Conservation (phyloP, 2,113 vertebrate genomes). For the Neogale vison region DNA sequence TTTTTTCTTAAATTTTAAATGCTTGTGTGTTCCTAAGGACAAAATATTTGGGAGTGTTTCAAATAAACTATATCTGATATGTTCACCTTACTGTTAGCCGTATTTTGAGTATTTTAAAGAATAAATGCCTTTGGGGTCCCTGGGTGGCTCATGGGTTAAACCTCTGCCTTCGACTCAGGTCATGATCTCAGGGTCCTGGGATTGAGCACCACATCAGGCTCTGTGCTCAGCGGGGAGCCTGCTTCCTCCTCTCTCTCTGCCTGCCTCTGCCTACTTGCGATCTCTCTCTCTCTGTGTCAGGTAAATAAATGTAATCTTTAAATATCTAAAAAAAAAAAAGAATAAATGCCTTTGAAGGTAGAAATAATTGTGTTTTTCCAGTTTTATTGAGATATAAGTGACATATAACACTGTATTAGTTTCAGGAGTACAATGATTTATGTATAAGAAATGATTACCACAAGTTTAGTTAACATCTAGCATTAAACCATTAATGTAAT, state of each 20-base stretch:
- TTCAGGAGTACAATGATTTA: neutral
- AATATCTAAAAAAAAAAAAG: neutral
- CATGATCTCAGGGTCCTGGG: no score
- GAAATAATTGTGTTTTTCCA: neutral
- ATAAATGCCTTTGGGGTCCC: neutral
- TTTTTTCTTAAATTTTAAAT: neutral
- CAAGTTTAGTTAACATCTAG: neutral
- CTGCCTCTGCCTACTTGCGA: no score
- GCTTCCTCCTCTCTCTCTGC: no score
- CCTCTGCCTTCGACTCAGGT: no score
- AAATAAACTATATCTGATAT: neutral
- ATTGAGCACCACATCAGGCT: no score
- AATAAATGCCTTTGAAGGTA: neutral
- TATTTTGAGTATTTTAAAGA: neutral
- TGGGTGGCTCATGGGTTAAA: no score
- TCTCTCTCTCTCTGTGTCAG: no score
- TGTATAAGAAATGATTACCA: neutral
- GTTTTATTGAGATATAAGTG: neutral
- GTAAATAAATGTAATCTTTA: no score
- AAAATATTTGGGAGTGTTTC: neutral
- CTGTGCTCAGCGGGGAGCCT: no score
- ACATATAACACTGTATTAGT: neutral
- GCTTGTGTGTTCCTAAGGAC: neutral
- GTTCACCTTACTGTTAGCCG: neutral
- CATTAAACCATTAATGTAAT: neutral